Conservation (phyloP, 2,113 vertebrate species). For the Leucopsar rothschildi region DNA sequence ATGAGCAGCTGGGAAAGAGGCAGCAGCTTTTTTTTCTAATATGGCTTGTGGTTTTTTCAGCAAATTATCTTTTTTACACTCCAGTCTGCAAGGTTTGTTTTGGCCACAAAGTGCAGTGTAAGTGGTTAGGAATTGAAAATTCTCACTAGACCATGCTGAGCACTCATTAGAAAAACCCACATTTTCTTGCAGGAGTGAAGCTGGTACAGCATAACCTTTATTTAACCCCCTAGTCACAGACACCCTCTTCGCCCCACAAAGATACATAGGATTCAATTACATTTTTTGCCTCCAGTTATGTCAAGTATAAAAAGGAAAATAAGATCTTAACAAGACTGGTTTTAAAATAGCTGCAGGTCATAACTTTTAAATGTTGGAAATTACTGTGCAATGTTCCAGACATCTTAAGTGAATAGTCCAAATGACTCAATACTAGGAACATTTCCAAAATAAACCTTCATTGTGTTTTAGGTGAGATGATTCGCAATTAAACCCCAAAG, state of each 20-base stretch:
- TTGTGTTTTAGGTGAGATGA: slow-evolving; percentile 25
- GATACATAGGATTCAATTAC: slow-evolving; percentile 5
- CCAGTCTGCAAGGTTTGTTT: not conserved
- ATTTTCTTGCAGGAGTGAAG: not conserved
- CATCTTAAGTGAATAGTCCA: not conserved
- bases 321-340: slow-evolving; percentile 14
- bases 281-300: slow-evolving; percentile 25
- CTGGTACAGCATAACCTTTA: not conserved
- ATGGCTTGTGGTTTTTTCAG: not conserved
- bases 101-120: not conserved
- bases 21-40: not conserved
- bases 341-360: slow-evolving; percentile 23
- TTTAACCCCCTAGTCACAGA: not conserved
- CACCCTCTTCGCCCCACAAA: not conserved
- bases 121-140: not conserved
- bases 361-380: slow-evolving; percentile 27
- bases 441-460: slow-evolving; percentile 18
- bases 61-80: not conserved
- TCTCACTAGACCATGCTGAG: not conserved
- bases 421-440: slow-evolving; percentile 11
- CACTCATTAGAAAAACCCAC: not conserved
- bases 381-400: not conserved
- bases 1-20: not conserved
- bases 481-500: slow-evolving; percentile 10
- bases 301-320: slow-evolving; percentile 37